Evolutionary conservation across 1,140 invertebrate genomes (phyloP).

Genomic region (Anastrepha ludens): DNA sequence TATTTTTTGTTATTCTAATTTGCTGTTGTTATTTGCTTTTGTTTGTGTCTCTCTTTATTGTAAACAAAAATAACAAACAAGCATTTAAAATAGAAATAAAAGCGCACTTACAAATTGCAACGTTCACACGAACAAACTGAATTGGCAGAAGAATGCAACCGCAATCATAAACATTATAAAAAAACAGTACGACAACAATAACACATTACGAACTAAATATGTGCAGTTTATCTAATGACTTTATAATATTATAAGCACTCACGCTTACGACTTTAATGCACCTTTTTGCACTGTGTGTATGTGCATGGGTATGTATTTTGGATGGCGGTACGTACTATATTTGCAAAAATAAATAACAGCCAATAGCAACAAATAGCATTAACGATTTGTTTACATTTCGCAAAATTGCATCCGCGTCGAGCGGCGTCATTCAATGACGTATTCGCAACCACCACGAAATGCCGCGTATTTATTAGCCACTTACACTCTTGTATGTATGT

Average conservation of each 20-base stretch:
- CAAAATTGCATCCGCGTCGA: conserved; percentile 33
- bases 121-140: not conserved
- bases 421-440: conserved; percentile 3
- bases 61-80: not conserved
- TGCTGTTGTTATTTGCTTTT: too few relatives aligned
- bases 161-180: not conserved
- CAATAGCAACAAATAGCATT: not conserved
- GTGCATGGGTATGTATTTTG: not conserved
- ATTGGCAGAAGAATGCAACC: not conserved
- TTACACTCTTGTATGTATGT: not conserved
- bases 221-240: too few relatives aligned
- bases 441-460: not conserved
- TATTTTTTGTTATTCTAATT: too few relatives aligned
- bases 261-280: not conserved
- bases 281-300: not conserved
- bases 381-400: conserved; percentile 43
- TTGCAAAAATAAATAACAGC: not conserved
- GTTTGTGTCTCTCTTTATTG: too few relatives aligned
- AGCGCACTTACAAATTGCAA: not conserved
- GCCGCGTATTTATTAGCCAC: not conserved
- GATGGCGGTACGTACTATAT: not conserved
- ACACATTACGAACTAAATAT: too few relatives aligned
- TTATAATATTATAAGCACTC: too few relatives aligned
- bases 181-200: too few relatives aligned
- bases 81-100: not conserved